Percentiles rank a stretch among this genome's conserved stretches.
phyloP scores from a whole-genome alignment of 2,113 vertebrate genomes.

The Xenus cinereus region DNA sequence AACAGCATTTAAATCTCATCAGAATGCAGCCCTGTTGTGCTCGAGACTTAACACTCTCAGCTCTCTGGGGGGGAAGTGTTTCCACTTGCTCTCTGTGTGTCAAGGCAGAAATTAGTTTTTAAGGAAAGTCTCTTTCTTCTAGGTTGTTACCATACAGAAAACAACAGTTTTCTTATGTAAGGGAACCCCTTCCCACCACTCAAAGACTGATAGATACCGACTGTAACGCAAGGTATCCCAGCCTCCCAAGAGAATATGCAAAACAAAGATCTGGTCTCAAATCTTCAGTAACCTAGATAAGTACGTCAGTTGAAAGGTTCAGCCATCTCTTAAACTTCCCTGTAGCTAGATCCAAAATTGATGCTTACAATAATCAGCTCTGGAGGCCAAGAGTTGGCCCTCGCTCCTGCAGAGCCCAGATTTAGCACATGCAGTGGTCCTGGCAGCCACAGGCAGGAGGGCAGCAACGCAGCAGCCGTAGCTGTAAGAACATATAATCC shows the following conservation, averaged over 20 bases:
- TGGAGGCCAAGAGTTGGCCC: not conserved
- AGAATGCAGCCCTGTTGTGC: not conserved
- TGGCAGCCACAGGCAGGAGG: not conserved
- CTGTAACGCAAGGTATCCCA: not conserved
- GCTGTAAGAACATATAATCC: not conserved
- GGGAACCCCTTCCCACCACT: not conserved
- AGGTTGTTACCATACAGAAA: not conserved
- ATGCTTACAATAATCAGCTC: not conserved
- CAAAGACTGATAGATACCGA: rapidly evolving
- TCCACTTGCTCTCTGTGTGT: not conserved
- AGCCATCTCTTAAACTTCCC: not conserved
- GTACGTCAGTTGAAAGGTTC: not conserved
- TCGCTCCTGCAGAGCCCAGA: not conserved
- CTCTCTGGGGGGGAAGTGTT: not conserved
- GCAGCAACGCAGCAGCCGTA: not conserved
- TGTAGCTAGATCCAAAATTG: not conserved
- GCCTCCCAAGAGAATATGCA: not conserved
- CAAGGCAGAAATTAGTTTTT: not conserved
- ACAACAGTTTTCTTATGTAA: not conserved
- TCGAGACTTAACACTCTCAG: not conserved
- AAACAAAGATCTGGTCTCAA: not conserved
- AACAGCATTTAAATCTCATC: not conserved
- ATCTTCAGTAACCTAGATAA: not conserved
- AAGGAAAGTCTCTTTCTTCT: not conserved
- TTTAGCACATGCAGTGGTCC: not conserved